These are phyloP conservation scores for Hylaeus volcanicus DNA, from an alignment of 1,140 invertebrate genomes.

Conservation along the genomic window DNA sequence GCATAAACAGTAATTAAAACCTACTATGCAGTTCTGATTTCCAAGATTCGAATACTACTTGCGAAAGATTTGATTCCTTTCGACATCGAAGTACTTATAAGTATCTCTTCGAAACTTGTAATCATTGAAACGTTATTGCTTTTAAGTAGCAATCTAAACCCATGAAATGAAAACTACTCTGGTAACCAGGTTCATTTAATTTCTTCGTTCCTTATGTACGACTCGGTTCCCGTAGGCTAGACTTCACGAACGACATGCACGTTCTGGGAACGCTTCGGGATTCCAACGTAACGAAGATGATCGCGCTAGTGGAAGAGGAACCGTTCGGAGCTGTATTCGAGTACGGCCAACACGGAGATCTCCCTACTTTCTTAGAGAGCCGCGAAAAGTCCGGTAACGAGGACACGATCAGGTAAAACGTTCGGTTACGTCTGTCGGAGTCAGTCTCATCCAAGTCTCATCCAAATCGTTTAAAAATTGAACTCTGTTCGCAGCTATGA, in stretches of 20 bases:
- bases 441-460: neutral
- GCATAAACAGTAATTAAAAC: too few species aligned
- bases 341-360: constrained; percentile 91
- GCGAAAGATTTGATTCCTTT: too few species aligned
- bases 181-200: too few species aligned
- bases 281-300: constrained; percentile 90
- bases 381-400: constrained; percentile 74
- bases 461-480: neutral
- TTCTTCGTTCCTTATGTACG: too few species aligned
- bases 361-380: constrained; percentile 87
- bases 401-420: constrained; percentile 70
- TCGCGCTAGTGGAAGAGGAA: constrained; percentile 91
- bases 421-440: neutral
- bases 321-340: constrained; percentile 93
- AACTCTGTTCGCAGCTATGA: constrained; percentile 84
- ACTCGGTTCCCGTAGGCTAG: constrained; percentile 82
- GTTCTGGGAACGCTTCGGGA: constrained; percentile 90
- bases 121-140: too few species aligned
- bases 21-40: too few species aligned
- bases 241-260: constrained; percentile 92
- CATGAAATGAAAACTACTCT: too few species aligned
- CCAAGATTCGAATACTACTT: too few species aligned
- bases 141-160: too few species aligned
- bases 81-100: too few species aligned
- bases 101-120: too few species aligned